phyloP scores from a whole-genome alignment of 2,888 invertebrate species.

The Endomychus coccineus region DNA sequence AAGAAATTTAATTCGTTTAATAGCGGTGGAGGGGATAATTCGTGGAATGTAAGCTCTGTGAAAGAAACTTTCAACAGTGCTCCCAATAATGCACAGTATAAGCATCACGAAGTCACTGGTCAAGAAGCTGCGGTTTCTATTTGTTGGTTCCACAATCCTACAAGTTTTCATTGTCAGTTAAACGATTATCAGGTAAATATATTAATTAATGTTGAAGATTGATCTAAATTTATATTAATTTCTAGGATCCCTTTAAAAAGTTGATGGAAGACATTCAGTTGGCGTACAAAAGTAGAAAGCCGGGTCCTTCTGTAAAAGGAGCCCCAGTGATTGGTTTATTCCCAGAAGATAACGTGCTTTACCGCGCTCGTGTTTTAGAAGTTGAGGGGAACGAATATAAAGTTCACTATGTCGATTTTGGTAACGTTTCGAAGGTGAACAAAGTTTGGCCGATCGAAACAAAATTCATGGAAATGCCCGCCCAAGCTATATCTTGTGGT shows the following conservation, averaged over 20 bases:
- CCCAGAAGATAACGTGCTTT: constrained; percentile 62
- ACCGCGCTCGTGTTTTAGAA: constrained; percentile 60
- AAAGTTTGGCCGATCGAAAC: constrained; percentile 65
- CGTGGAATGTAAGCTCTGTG: constrained; percentile 29
- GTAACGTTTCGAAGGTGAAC: constrained; percentile 60
- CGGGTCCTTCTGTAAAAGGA: constrained; percentile 48
- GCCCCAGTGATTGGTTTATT: constrained; percentile 63
- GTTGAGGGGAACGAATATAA: constrained; percentile 46
- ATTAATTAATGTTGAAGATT: constrained; percentile 9
- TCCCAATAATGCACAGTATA: constrained; percentile 27
- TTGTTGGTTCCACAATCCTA: constrained; percentile 70
- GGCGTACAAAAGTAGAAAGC: constrained; percentile 47
- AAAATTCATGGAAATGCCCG: constrained; percentile 57
- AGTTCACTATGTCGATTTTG: constrained; percentile 70
- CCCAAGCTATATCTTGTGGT: constrained; percentile 63
- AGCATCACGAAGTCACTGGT: constrained; percentile 30
- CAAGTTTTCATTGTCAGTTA: constrained; percentile 54
- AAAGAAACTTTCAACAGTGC: constrained; percentile 27
- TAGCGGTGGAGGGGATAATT: constrained; percentile 19
- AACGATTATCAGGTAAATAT: constrained; percentile 28
- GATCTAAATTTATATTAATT: constrained; percentile 46
- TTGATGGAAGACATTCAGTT: constrained; percentile 68
- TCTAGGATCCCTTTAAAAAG: constrained; percentile 33
- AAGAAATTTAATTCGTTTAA: constrained; percentile 14
- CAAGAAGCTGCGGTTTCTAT: constrained; percentile 52